These are phyloP conservation scores for Anguilla obscura DNA, from an alignment of 2,797 vertebrate species.

Conservation along the genomic window DNA sequence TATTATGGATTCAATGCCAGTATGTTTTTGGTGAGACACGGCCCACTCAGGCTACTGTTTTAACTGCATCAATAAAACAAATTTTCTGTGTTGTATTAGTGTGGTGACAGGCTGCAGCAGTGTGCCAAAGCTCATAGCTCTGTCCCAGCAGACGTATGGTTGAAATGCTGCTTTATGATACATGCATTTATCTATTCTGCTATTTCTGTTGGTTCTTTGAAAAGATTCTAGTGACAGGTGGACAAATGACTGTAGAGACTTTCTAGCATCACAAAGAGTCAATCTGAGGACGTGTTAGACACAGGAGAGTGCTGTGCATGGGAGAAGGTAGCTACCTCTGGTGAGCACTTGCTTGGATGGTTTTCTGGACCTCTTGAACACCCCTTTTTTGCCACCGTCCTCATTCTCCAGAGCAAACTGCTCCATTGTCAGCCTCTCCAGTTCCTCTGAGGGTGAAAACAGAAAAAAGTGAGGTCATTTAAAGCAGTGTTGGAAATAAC, in stretches of 20 bases:
- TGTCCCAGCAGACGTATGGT: neutral
- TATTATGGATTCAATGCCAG: neutral
- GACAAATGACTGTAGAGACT: neutral
- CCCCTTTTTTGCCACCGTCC: conserved; percentile 65
- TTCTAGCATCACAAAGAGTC: neutral
- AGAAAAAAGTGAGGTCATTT: neutral
- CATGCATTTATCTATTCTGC: neutral
- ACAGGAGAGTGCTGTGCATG: neutral
- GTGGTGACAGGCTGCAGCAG: neutral
- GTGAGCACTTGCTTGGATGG: conserved; percentile 72
- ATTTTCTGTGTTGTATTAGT: neutral
- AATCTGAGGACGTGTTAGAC: neutral
- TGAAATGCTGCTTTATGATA: neutral
- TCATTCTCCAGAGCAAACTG: conserved; percentile 81
- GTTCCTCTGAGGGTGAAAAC: conserved; percentile 77
- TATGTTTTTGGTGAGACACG: neutral
- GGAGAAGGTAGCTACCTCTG: conserved; percentile 72
- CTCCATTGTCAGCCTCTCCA: conserved; percentile 81
- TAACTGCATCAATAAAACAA: neutral
- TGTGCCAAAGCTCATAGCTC: neutral
- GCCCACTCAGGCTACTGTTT: neutral
- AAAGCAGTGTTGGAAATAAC: neutral
- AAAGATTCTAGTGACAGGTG: neutral
- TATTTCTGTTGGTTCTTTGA: neutral
- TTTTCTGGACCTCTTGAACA: conserved; percentile 82